Evolutionary conservation across 1,140 invertebrate genomes (phyloP).

Genomic region (Goniozus legneri): DNA sequence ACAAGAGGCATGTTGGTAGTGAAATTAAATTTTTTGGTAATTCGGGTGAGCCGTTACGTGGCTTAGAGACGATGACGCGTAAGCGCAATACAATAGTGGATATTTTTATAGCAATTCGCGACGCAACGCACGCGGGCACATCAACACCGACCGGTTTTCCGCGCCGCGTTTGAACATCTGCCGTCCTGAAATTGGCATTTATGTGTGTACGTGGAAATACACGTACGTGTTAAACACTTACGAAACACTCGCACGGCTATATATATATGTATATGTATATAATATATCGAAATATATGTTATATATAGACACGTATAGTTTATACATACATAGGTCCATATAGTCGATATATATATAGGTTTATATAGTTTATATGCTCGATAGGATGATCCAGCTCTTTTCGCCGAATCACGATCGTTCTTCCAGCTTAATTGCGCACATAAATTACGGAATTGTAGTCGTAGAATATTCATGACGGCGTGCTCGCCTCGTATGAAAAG

Average conservation of each 20-base stretch:
- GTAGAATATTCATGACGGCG: no score
- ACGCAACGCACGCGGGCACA: slow-evolving; percentile 46
- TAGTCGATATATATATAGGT: no score
- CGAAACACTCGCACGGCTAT: neutral
- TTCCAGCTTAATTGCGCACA: no score
- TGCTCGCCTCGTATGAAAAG: slow-evolving; percentile 37
- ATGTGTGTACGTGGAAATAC: slow-evolving; percentile 13
- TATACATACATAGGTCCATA: no score
- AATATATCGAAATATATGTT: slow-evolving; percentile 9
- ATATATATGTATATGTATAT: neutral
- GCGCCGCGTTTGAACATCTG: slow-evolving; percentile 50
- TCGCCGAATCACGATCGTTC: no score
- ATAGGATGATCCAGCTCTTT: no score
- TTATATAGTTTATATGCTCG: no score
- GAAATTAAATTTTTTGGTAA: no score
- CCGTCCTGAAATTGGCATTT: slow-evolving; percentile 35
- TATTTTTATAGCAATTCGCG: slow-evolving; percentile 56
- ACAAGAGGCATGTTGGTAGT: no score
- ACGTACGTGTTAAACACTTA: slow-evolving; percentile 8
- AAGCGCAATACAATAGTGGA: slow-evolving; percentile 52
- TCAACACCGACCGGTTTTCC: slow-evolving; percentile 56
- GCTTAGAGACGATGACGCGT: slow-evolving; percentile 34
- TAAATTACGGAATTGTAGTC: no score
- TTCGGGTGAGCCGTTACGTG: slow-evolving; percentile 44
- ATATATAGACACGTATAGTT: neutral